Percentiles rank a stretch among this genome's conserved stretches.
These are phyloP conservation scores for Echinometra lucunter DNA, from an alignment of 53 echinoderm and acorn worm genomes.

Conservation along the genomic window DNA sequence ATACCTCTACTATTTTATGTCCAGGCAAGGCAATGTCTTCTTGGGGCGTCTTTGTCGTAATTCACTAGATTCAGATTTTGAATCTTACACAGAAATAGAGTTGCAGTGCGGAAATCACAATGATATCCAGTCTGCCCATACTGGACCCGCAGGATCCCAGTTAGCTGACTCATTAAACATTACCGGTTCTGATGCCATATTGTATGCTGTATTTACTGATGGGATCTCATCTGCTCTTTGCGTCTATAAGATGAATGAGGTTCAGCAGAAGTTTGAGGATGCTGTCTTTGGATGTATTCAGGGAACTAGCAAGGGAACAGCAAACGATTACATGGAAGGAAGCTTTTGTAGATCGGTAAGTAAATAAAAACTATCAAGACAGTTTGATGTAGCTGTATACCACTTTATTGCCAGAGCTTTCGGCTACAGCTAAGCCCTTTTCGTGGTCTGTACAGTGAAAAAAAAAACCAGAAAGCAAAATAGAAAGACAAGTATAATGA, in stretches of 20 bases:
- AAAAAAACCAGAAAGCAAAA: too few species aligned
- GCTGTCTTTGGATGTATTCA: slow-evolving; percentile 38
- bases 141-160: slow-evolving; percentile 76
- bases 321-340: background rate
- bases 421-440: too few species aligned
- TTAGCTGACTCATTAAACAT: slow-evolving; percentile 65
- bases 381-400: too few species aligned
- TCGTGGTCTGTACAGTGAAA: too few species aligned
- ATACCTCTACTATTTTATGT: slow-evolving; percentile 31
- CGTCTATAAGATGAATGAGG: slow-evolving; percentile 75
- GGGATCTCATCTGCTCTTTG: slow-evolving; percentile 60
- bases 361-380: too few species aligned
- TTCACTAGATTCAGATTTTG: slow-evolving; percentile 1
- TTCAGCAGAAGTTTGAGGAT: slow-evolving; percentile 71
- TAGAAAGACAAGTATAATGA: too few species aligned
- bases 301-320: background rate
- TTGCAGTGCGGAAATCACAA: slow-evolving; percentile 23
- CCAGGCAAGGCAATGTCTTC: background rate
- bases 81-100: slow-evolving; percentile 47
- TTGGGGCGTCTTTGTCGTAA: slow-evolving; percentile 15
- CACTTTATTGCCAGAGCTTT: too few species aligned
- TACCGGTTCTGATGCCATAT: background rate
- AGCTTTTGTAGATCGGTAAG: background rate
- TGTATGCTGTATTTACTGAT: slow-evolving; percentile 50
- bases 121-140: slow-evolving; percentile 69